Percentiles rank a stretch among this genome's conserved stretches.
These are phyloP conservation scores for Anas acuta DNA, from an alignment of 2,797 vertebrate genomes.

Conservation along the genomic window DNA sequence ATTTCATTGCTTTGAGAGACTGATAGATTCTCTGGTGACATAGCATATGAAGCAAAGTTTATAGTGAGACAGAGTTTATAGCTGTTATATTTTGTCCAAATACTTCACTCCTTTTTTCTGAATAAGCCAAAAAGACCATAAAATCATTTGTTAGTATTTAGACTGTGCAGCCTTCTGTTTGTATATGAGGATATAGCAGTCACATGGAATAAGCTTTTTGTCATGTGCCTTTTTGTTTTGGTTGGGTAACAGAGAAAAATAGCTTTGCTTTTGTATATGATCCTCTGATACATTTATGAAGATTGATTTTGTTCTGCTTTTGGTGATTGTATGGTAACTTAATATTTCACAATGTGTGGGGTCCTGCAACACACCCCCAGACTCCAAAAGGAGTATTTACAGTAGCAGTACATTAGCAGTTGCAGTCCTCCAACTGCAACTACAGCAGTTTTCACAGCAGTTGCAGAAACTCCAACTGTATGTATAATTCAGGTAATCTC, in stretches of 20 bases:
- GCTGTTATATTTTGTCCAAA: not conserved
- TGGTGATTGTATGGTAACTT: not conserved
- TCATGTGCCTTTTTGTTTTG: not conserved
- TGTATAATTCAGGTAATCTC: not conserved
- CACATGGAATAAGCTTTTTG: not conserved
- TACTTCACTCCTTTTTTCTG: not conserved
- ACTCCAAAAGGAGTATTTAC: not conserved
- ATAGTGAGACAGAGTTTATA: not conserved
- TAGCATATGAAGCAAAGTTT: not conserved
- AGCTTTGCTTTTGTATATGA: not conserved
- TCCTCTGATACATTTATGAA: not conserved
- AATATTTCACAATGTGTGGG: accelerated
- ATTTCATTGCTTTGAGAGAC: not conserved
- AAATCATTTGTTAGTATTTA: not conserved
- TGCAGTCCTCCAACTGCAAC: not conserved
- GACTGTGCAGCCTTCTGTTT: not conserved
- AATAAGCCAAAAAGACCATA: not conserved
- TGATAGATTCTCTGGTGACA: not conserved
- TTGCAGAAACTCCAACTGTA: not conserved
- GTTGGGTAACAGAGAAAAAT: not conserved
- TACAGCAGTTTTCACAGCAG: not conserved
- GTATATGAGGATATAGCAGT: accelerated
- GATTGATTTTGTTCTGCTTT: not conserved
- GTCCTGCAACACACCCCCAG: not conserved
- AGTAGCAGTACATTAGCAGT: not conserved